Conservation (phyloP, 2,797 vertebrate genomes). For the Acipenser ruthenus region DNA sequence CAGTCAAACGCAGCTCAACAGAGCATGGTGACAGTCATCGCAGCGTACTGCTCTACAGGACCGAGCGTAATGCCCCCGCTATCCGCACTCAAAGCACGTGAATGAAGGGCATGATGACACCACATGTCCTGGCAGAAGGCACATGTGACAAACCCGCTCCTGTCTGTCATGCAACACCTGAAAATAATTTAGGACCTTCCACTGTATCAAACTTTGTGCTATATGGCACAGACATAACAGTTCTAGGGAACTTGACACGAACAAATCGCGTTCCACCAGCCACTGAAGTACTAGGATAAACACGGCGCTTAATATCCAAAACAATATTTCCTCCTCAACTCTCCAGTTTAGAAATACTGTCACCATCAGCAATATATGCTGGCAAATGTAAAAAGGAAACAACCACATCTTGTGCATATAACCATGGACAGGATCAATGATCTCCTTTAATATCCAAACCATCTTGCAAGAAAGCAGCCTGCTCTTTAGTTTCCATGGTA, state of each 20-base stretch:
- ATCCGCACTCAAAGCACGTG: not conserved
- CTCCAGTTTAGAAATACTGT: not conserved
- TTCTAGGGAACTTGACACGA: not conserved
- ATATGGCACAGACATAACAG: not conserved
- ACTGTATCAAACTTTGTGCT: conserved; percentile 9
- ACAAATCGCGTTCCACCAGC: conserved; percentile 10
- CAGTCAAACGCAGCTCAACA: not conserved
- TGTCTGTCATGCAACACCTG: conserved; percentile 12
- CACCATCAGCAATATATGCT: not conserved
- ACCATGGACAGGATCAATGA: too few relatives aligned
- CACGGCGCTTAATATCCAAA: not conserved
- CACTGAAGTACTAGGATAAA: not conserved
- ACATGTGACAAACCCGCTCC: conserved; percentile 1
- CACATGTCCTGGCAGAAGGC: conserved; percentile 1
- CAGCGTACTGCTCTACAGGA: conserved; percentile 6
- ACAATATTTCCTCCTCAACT: conserved; percentile 6
- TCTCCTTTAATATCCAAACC: too few relatives aligned
- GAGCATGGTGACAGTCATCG: not conserved
- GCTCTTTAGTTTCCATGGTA: too few relatives aligned
- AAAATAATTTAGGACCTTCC: conserved; percentile 6
- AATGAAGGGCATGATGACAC: conserved; percentile 9
- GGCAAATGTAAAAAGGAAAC: not conserved
- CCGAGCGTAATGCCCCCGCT: conserved; percentile 7
- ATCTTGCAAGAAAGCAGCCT: too few relatives aligned
- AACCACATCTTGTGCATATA: not conserved